phyloP scores from a whole-genome alignment of 2,113 vertebrate species.

The Catagonus wagneri region DNA sequence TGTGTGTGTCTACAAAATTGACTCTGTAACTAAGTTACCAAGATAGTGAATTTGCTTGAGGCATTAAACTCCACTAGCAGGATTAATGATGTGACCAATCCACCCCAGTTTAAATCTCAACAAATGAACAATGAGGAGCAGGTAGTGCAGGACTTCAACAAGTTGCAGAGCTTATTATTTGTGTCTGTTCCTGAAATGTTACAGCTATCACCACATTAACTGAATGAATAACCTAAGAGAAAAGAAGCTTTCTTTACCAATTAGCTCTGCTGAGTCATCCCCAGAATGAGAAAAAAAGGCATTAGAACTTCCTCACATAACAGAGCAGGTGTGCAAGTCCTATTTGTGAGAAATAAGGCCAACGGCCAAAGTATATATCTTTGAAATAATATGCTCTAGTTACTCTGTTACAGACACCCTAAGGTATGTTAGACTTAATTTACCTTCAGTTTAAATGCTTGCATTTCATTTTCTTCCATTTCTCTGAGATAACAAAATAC shows the following conservation, averaged over 20 bases:
- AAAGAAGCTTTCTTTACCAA: neutral
- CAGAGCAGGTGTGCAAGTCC: neutral
- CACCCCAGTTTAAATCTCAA: constrained; percentile 21
- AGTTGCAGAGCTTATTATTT: neutral
- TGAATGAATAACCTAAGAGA: constrained; percentile 13
- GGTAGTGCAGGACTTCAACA: neutral
- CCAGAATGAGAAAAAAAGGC: neutral
- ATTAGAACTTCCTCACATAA: neutral
- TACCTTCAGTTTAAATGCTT: neutral
- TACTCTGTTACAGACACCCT: neutral
- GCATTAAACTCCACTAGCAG: neutral
- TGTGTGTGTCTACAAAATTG: neutral
- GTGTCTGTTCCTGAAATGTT: neutral
- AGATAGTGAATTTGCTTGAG: constrained; percentile 10
- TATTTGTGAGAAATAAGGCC: neutral
- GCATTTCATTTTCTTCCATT: neutral
- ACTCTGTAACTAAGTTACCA: constrained; percentile 21
- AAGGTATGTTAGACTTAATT: neutral
- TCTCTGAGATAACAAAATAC: neutral
- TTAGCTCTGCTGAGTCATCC: constrained; percentile 11
- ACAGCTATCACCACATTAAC: neutral
- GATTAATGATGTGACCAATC: neutral
- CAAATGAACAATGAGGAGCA: neutral
- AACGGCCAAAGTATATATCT: neutral
- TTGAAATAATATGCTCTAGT: neutral